These are phyloP conservation scores for Masnerella sp. DNA, from an alignment of 2,888 invertebrate genomes.

Conservation along the genomic window DNA sequence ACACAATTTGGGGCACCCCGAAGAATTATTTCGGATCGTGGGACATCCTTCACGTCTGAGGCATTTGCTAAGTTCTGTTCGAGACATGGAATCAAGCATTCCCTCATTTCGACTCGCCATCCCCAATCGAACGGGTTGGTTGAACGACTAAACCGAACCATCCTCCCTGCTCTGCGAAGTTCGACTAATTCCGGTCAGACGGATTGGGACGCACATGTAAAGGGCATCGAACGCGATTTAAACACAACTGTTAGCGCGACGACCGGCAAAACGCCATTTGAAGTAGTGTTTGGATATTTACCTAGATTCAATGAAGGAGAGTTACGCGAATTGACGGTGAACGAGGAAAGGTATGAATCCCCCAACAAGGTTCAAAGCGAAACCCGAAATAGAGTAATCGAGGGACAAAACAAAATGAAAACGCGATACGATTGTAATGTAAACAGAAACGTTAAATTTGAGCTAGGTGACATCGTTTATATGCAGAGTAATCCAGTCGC, in stretches of 20 bases:
- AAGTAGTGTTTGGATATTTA: constrained; percentile 5
- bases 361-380: background rate
- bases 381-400: background rate
- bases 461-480: background rate
- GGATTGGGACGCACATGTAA: constrained; percentile 11
- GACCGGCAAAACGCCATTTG: constrained; percentile 5
- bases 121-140: constrained; percentile 48
- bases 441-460: background rate
- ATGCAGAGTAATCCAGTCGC: background rate
- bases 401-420: background rate
- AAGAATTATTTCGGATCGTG: constrained; percentile 57
- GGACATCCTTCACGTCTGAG: constrained; percentile 41
- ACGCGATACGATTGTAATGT: background rate
- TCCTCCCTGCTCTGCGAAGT: constrained; percentile 9
- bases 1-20: constrained; percentile 30
- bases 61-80: constrained; percentile 13
- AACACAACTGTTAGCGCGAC: constrained; percentile 1
- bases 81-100: constrained; percentile 37
- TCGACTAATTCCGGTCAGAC: background rate
- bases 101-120: constrained; percentile 50
- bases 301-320: background rate
- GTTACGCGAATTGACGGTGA: background rate
- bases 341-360: background rate
- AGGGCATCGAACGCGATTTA: background rate
- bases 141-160: constrained; percentile 22